phyloP scores from a whole-genome alignment of 2,888 invertebrate species.

The Cremastinae sp. region DNA sequence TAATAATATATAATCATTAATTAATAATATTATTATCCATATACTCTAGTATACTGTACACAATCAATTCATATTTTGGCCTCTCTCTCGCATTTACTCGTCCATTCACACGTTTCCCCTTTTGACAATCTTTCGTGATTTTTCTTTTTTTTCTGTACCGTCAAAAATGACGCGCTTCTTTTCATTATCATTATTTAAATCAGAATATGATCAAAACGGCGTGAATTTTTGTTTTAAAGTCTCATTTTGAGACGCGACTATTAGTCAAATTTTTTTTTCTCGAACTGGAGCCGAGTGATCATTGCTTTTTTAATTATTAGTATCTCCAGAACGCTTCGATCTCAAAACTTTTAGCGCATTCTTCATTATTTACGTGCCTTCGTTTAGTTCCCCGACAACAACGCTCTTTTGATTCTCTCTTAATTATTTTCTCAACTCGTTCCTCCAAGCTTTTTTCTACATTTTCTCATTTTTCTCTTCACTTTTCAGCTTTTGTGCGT shows the following conservation, averaged over 20 bases:
- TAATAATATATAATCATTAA: slow-evolving; percentile 67
- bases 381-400: slow-evolving; percentile 12
- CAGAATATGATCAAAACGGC: slow-evolving; percentile 40
- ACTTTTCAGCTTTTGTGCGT: slow-evolving; percentile 44
- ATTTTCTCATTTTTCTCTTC: slow-evolving; percentile 10
- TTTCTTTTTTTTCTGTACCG: slow-evolving; percentile 46
- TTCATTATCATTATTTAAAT: slow-evolving; percentile 21
- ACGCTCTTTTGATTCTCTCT: slow-evolving; percentile 23
- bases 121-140: slow-evolving; percentile 37
- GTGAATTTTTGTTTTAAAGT: slow-evolving; percentile 32
- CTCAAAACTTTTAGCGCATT: slow-evolving; percentile 33
- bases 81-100: slow-evolving; percentile 60
- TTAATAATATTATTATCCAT: slow-evolving; percentile 76
- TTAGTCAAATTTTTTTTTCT: slow-evolving; percentile 4
- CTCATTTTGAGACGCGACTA: slow-evolving; percentile 31
- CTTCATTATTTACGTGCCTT: slow-evolving; percentile 28
- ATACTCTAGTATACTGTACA: slow-evolving; percentile 79
- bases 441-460: slow-evolving; percentile 1
- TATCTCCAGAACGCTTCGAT: neutral
- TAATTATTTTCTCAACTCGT: slow-evolving; percentile 10
- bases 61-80: slow-evolving; percentile 76
- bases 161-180: slow-evolving; percentile 45
- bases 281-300: slow-evolving; percentile 16
- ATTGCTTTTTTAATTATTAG: neutral
- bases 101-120: slow-evolving; percentile 32